These are phyloP conservation scores for Drosophila vallismaia DNA, from an alignment of 2,888 invertebrate genomes.

Conservation along the genomic window DNA sequence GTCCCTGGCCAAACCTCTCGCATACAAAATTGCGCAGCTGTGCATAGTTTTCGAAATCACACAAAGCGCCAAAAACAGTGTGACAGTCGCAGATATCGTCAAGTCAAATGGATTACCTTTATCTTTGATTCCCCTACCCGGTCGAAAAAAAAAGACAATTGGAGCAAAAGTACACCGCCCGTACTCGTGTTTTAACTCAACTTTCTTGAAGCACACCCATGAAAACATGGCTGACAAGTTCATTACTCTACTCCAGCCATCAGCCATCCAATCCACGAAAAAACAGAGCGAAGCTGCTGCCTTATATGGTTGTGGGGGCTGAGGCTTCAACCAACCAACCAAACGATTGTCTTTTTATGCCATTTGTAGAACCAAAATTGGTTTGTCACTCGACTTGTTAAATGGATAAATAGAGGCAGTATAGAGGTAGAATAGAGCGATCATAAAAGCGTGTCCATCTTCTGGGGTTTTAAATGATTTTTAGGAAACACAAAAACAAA, in stretches of 20 bases:
- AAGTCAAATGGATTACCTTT: constrained; percentile 74
- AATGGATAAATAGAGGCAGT: constrained; percentile 15
- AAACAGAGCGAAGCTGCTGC: constrained; percentile 16
- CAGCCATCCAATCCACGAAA: constrained; percentile 12
- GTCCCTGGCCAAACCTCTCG: constrained; percentile 24
- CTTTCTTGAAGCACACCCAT: constrained; percentile 73
- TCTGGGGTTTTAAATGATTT: not conserved
- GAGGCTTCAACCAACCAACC: constrained; percentile 2
- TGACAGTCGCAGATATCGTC: constrained; percentile 71
- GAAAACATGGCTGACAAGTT: constrained; percentile 73
- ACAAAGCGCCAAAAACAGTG: constrained; percentile 19
- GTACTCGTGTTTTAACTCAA: constrained; percentile 39
- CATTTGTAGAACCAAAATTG: constrained; percentile 44
- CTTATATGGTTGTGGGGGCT: constrained; percentile 43
- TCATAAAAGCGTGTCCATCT: constrained; percentile 30
- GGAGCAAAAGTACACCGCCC: constrained; percentile 72
- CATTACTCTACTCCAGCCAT: constrained; percentile 59
- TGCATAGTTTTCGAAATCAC: constrained; percentile 66
- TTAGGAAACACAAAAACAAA: not conserved
- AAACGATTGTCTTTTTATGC: constrained; percentile 58
- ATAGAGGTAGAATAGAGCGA: constrained; percentile 4
- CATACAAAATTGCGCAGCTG: constrained; percentile 49
- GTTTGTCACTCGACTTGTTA: constrained; percentile 38
- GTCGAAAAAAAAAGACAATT: constrained; percentile 49
- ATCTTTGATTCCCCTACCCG: constrained; percentile 38